phyloP scores from a whole-genome alignment of 1,140 invertebrate genomes.

The Drosophila ambigua region DNA sequence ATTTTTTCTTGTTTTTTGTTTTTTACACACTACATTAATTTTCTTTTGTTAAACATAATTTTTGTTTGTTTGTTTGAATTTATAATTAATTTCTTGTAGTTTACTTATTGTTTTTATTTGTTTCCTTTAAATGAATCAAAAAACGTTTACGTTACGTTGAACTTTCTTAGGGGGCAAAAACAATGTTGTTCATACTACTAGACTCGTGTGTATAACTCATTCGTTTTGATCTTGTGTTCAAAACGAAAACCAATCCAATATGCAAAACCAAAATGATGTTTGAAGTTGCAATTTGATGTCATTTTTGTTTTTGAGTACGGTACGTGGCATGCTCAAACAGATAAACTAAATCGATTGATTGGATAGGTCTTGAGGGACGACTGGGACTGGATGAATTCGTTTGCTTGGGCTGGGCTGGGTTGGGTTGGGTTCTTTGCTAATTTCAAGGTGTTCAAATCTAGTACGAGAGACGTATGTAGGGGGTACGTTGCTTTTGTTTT shows the following conservation, averaged over 20 bases:
- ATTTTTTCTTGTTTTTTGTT: constrained; percentile 33
- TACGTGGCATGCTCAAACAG: constrained; percentile 55
- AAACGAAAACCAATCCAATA: constrained; percentile 46
- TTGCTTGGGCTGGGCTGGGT: constrained; percentile 20
- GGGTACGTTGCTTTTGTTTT: constrained; percentile 52
- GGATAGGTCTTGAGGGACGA: constrained; percentile 26
- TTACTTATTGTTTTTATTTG: constrained; percentile 48
- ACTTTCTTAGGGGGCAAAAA: constrained; percentile 21
- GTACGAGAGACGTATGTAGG: constrained; percentile 74
- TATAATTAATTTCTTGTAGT: constrained; percentile 59
- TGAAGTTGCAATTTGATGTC: constrained; percentile 65
- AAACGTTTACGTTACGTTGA: constrained; percentile 54
- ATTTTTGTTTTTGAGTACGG: constrained; percentile 55
- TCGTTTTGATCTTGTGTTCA: constrained; percentile 15
- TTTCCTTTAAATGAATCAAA: constrained; percentile 55
- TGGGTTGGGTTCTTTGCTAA: constrained; percentile 1
- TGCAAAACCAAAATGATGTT: constrained; percentile 45
- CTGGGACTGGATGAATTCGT: constrained; percentile 1
- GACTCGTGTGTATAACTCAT: constrained; percentile 1
- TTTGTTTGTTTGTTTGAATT: constrained; percentile 41
- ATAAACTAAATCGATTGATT: constrained; percentile 48
- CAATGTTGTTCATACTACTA: constrained; percentile 13
- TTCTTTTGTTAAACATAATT: constrained; percentile 68
- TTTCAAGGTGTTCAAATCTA: constrained; percentile 34
- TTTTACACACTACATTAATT: constrained; percentile 79